These are phyloP conservation scores for Cavia aperea DNA, from an alignment of 2,113 vertebrate species.

Conservation along the genomic window DNA sequence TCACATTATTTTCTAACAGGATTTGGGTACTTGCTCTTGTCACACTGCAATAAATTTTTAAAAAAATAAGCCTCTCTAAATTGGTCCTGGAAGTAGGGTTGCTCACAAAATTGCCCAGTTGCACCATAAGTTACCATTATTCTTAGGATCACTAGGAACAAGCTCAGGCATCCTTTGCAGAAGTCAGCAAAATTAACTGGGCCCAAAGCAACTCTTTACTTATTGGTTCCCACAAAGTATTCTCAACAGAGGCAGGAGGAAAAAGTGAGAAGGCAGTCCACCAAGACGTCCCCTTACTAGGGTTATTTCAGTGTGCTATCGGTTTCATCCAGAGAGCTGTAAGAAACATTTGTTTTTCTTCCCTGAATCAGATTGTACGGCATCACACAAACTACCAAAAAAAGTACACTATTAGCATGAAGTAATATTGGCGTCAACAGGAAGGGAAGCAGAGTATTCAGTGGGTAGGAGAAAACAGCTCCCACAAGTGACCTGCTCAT, in stretches of 20 bases:
- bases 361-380: constrained; percentile 54
- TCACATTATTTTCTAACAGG: constrained; percentile 74
- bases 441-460: constrained; percentile 59
- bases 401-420: constrained; percentile 65
- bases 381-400: constrained; percentile 63
- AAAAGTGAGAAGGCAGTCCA: not conserved
- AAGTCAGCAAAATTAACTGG: constrained; percentile 63
- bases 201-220: constrained; percentile 64
- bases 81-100: constrained; percentile 63
- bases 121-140: constrained; percentile 60
- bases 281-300: not conserved
- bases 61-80: constrained; percentile 51
- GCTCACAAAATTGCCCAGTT: constrained; percentile 64
- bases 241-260: constrained; percentile 25
- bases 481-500: constrained; percentile 66
- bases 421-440: constrained; percentile 68
- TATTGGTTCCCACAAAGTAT: constrained; percentile 28
- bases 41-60: constrained; percentile 60
- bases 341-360: constrained; percentile 57
- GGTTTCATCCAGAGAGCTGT: constrained; percentile 34
- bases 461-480: constrained; percentile 52
- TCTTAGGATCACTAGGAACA: constrained; percentile 49
- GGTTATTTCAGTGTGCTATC: not conserved
- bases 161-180: constrained; percentile 54
- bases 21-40: constrained; percentile 71